Evolutionary conservation across 1,140 invertebrate genomes (phyloP), one percentile per base, ranked within the genome.

Genomic region (Chrysomallon squamiferum): DNA sequence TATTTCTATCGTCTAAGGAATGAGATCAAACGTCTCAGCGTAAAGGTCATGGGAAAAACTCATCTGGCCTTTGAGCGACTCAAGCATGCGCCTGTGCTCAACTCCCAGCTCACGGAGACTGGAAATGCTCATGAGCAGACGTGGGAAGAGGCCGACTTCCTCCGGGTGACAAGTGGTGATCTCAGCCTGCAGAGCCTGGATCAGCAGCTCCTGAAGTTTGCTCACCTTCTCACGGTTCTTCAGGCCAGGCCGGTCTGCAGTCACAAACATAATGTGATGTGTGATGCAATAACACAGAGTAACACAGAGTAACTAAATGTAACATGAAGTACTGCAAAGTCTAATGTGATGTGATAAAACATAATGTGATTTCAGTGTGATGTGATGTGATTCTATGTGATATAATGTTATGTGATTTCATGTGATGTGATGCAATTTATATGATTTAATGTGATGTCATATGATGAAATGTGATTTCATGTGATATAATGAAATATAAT

Each of bases 41-140:
- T 82, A 80, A 6, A 84, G 70, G 66, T 80, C 78, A 57, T 83
- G 79, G 30, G 74, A 69, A 65, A 84, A 84, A 45, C 69, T 80
- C 69, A 83, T 81, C 54, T 82, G 76, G 30, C 78, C 78, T 64
- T 83, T 83, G 3, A 84, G 70, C 11, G 70, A 77, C 47, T 75
- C 75, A 22, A 85, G 70, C 78, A 82, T 81, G 35, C 82, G 69
- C 11, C 78, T 57, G 62, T 85, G 83, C 64, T 85, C 83, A 9
- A 81, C 81, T 25, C 78, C 82, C 1, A 85, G 77, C 56, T 85
- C 83, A 18, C 82, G 76, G 7, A 85, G 75, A 61, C 75, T 81
- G 52, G 83, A 83, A 45, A 85, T 81, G 64, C 79, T 81, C 83
- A 85, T 85, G 33, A 85, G 77, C 1, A 85, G 73, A 9, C 80